Evolutionary conservation across 2,888 invertebrate genomes (phyloP), one percentile per base, ranked within the genome.

Genomic region (Cheilosia soror): DNA sequence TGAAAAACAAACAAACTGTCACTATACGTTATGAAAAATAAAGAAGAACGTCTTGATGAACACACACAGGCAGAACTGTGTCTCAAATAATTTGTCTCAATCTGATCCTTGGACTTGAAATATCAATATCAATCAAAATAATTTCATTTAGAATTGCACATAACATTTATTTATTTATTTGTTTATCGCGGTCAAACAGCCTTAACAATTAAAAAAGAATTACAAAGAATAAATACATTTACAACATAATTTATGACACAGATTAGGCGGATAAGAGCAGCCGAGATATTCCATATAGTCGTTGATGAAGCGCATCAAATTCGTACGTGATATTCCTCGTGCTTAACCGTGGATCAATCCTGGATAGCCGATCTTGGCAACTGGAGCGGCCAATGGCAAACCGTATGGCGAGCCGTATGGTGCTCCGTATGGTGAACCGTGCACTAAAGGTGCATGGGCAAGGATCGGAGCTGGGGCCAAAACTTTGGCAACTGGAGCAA

Each of bases 111-210:
- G 9, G 3, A 9, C 33, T 33, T 3, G 33, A 13, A 5, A 40
- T n/a, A n/a, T n/a, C n/a, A 1, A 13, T 4, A 42, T 5, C 42
- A 42, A 13, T 42, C 37, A 40, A 58, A 7, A 1, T 27, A 60
- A 7, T 40, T 25, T 1, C 5, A 55, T 33, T 29, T 15, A 20
- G 20, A 82, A 87, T 88, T 89, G 89, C 89, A 88, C 87, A 87
- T 87, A 84, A 89, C 86, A 87, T 89, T 89, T 88, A 87, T 88
- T 89, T 88, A 87, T 88, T 89, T 88, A 87, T 87, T 87, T 88
- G 87, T 87, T 87, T 91, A 91, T 92, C 92, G 92, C 92, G 92
- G 92, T 92, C 91, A 92, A 92, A 91, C 91, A 92, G 91, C 90
- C 92, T 92, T 92, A 92, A 90, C 79, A 86, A 87, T 88, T 80